phyloP scores from a whole-genome alignment of 53 echinoderm and acorn worm genomes.

The Holothuria leucospilota region DNA sequence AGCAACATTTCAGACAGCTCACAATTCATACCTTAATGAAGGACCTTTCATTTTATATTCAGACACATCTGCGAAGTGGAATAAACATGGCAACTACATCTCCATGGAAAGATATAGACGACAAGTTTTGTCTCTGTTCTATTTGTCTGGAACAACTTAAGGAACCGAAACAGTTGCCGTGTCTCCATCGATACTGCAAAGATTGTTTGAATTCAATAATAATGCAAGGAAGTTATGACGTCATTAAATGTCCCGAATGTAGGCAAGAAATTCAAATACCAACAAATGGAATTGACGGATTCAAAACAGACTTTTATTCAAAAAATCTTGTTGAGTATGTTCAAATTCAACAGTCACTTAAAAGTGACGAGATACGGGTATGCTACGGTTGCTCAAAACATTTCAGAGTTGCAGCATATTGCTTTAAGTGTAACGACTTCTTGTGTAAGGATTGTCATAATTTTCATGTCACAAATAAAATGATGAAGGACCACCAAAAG shows the following conservation, averaged over 20 bases:
- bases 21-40: too few relatives aligned
- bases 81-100: too few relatives aligned
- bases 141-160: too few relatives aligned
- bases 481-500: neutral
- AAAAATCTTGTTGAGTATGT: slow-evolving; percentile 4
- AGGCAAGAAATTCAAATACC: neutral
- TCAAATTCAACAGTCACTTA: neutral
- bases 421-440: slow-evolving; percentile 36
- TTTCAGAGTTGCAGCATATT: neutral
- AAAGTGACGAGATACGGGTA: neutral
- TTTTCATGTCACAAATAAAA: neutral
- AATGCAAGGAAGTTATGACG: neutral
- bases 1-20: too few relatives aligned
- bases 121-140: too few relatives aligned
- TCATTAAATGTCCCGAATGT: neutral
- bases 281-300: neutral
- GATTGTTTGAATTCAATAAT: neutral
- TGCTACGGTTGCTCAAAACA: neutral
- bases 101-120: too few relatives aligned
- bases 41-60: too few relatives aligned
- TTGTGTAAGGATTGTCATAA: slow-evolving; percentile 1
- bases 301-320: neutral
- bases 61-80: too few relatives aligned
- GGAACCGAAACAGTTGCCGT: too few relatives aligned
- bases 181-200: too few relatives aligned